Evolutionary conservation across 2,797 vertebrate genomes (phyloP), one percentile per base, ranked within the genome.

Genomic region (Diglossa cyanea): DNA sequence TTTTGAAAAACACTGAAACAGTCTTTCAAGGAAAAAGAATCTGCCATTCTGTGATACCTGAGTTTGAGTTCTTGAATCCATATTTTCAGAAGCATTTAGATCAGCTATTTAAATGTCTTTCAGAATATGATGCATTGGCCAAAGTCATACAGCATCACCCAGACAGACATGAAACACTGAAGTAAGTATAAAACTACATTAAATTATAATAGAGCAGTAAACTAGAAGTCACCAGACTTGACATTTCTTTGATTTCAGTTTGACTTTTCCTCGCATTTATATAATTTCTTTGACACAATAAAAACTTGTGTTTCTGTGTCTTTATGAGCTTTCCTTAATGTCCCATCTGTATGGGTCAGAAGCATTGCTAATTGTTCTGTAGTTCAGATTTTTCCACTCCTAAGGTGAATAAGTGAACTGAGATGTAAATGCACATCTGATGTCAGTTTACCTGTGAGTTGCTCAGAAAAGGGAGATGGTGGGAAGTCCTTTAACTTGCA

Each of bases 101-200:
- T 45, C 26, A 71, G 61, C 20, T 81, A 7, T 37, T 80, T 74
- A 37, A 19, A 79, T 90, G n/a, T 90, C 65, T 98, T 98, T 90
- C 97, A 99, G 99, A 99, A 95, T 99, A 99, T 77, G 99, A 99
- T 93, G 99, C 99, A 62, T 98, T 99, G 96, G 99, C 99, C 74
- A 99, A 99, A 98, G 99, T 99, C 68, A 99, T 99, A 94, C 98
- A 99, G 93, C 99, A 99, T 90, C 99, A 99, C 92, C 99, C 99
- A 86, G 99, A 99, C 96, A 98, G 99, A 62, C 99, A 99, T 73
- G 98, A 99, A 97, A 99, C 99, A 15, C 67, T 99, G 67, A 99
- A 99, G 99, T 99, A 98, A 98, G 99, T 98, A 68, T 31, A 37
- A 47, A 42, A 39, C 23, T 73, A n/a, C 45, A 24, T 90, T 50